Conservation (phyloP, 2,113 vertebrate genomes). For the Hemichromis elongatus region DNA sequence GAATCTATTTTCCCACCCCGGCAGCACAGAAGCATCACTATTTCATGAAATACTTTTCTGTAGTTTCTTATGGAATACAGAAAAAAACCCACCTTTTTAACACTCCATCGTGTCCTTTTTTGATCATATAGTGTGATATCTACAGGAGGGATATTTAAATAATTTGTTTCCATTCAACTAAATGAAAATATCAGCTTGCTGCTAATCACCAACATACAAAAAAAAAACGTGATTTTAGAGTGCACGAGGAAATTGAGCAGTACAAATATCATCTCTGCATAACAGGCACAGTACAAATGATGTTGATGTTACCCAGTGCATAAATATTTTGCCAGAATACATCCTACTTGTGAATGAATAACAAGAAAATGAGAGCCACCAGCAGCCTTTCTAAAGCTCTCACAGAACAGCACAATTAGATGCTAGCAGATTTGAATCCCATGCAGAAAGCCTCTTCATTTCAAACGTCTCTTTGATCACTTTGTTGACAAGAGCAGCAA, state of each 20-base stretch:
- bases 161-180: background rate
- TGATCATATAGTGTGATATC: background rate
- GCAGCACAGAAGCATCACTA: background rate
- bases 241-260: conserved; percentile 13
- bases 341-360: conserved; percentile 37
- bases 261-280: conserved; percentile 25
- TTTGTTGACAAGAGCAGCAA: conserved; percentile 38
- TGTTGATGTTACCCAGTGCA: conserved; percentile 31
- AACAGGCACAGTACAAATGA: conserved; percentile 26
- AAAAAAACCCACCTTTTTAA: background rate
- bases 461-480: conserved; percentile 58
- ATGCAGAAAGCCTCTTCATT: conserved; percentile 24
- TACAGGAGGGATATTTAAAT: background rate
- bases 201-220: background rate
- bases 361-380: conserved; percentile 30
- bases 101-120: background rate
- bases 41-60: conserved; percentile 21
- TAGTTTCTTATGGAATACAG: background rate
- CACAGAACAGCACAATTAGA: conserved; percentile 46
- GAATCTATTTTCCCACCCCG: background rate
- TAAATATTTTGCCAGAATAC: conserved; percentile 44
- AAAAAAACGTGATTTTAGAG: background rate
- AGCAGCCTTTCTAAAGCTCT: background rate
- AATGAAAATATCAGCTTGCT: background rate
- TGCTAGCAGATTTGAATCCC: conserved; percentile 21